Percentiles rank a stretch among this genome's conserved stretches.
Conservation (phyloP, 37 sponge, comb jelly and placozoan genomes). For the Diacarnus erythraeanus region DNA sequence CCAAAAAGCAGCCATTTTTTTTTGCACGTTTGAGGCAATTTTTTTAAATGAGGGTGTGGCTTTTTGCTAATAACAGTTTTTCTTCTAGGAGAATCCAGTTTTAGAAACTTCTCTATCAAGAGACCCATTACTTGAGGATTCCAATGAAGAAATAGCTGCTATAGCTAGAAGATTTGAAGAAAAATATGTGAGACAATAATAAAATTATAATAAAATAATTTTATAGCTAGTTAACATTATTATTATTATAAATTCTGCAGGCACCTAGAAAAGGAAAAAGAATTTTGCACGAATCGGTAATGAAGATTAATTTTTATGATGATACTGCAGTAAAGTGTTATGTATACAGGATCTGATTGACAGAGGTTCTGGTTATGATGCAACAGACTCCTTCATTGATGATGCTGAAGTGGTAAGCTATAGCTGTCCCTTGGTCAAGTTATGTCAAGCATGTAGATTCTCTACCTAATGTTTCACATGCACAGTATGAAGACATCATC, state of each 20-base stretch:
- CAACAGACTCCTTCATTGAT: constrained; percentile 82
- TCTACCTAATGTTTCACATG: too few species aligned
- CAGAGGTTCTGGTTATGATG: constrained; percentile 81
- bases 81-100: neutral
- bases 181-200: constrained; percentile 73
- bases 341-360: constrained; percentile 55
- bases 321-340: neutral
- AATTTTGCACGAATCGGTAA: constrained; percentile 54
- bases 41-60: neutral
- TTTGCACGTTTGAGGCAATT: neutral
- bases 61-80: neutral
- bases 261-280: constrained; percentile 59
- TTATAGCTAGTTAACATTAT: neutral
- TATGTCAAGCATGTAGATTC: too few species aligned
- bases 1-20: constrained; percentile 27
- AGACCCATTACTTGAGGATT: constrained; percentile 15
- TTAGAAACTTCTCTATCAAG: neutral
- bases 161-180: constrained; percentile 81
- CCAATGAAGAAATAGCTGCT: constrained; percentile 40
- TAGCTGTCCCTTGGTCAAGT: neutral
- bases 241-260: constrained; percentile 12
- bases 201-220: neutral
- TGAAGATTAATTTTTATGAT: neutral
- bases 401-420: constrained; percentile 79
- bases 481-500: constrained; percentile 82